Evolutionary conservation across 2,888 invertebrate species (phyloP).

Genomic region (Melanchra persicariae): DNA sequence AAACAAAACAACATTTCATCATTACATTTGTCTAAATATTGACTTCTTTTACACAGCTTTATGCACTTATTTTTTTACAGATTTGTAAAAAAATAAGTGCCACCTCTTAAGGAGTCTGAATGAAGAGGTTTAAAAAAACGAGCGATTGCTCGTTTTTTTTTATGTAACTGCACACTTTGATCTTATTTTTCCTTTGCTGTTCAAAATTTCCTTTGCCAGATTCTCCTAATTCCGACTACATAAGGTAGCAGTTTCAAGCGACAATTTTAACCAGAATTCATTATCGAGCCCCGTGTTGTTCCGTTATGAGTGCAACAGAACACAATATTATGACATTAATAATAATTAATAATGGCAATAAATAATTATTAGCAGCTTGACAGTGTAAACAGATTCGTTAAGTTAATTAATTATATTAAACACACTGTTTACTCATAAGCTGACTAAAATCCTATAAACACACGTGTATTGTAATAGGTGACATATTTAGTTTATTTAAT

Average conservation of each 20-base stretch:
- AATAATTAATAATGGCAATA: conserved; percentile 31
- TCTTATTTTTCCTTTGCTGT: background rate
- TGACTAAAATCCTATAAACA: conserved; percentile 21
- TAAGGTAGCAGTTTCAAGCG: background rate
- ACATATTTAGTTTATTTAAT: conserved; percentile 22
- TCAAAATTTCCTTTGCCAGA: background rate
- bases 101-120: no score
- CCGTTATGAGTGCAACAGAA: background rate
- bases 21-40: background rate
- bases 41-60: background rate
- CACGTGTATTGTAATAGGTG: background rate
- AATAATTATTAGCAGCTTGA: conserved; percentile 21
- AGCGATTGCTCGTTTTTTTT: no score
- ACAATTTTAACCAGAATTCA: background rate
- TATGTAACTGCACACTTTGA: background rate
- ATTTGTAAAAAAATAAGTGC: no score
- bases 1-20: no score
- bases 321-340: conserved; percentile 16
- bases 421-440: conserved; percentile 34
- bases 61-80: no score
- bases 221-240: background rate
- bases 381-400: conserved; percentile 47
- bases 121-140: no score
- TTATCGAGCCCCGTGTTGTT: background rate
- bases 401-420: conserved; percentile 21